These are phyloP conservation scores for Parazoanthus swiftii DNA, from an alignment of 92 coral and sea anemone genomes.

Conservation along the genomic window DNA sequence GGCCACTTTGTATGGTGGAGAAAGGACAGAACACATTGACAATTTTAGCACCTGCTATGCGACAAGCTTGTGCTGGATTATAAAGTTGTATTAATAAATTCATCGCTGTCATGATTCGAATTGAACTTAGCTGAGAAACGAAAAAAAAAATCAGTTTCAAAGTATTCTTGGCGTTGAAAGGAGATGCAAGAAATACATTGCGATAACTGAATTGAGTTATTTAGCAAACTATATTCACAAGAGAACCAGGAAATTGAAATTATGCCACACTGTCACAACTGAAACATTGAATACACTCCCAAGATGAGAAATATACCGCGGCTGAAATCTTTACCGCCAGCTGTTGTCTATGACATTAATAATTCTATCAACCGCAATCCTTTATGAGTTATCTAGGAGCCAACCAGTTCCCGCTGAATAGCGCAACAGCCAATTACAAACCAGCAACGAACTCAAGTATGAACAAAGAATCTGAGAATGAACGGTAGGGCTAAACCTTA, in stretches of 20 bases:
- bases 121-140: neutral
- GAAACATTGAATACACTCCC: neutral
- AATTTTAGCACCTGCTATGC: constrained; percentile 1
- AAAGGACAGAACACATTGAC: neutral
- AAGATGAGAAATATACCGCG: neutral
- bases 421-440: neutral
- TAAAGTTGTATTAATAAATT: neutral
- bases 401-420: neutral
- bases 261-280: neutral
- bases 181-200: too few species aligned
- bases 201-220: neutral
- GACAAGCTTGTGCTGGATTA: neutral
- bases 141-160: neutral
- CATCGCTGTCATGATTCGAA: neutral
- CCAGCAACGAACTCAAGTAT: neutral
- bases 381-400: neutral
- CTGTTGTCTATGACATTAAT: neutral
- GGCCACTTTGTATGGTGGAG: neutral
- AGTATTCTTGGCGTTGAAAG: too few species aligned
- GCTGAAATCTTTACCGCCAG: neutral
- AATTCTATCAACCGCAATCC: constrained; percentile 4
- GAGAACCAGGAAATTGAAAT: neutral
- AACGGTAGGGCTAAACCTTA: neutral
- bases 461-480: constrained; percentile 13
- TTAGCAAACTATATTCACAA: too few species aligned